These are phyloP conservation scores for Ceraclea dissimilis DNA, from an alignment of 2,888 invertebrate genomes.

Conservation along the genomic window DNA sequence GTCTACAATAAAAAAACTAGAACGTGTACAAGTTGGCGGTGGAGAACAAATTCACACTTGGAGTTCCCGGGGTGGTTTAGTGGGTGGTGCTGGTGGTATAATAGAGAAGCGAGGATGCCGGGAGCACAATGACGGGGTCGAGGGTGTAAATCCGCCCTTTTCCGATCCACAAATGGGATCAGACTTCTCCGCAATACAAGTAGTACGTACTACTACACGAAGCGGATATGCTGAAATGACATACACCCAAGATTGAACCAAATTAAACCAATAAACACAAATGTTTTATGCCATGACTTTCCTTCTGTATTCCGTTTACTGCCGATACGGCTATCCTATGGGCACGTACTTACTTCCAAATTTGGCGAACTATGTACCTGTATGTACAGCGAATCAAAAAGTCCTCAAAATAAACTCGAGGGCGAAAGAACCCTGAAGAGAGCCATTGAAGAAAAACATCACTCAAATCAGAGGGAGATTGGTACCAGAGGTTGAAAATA, in stretches of 20 bases:
- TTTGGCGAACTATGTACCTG: no score
- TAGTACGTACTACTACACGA: background rate
- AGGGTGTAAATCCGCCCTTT: background rate
- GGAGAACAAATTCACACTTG: background rate
- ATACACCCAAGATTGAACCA: no score
- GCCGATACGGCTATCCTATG: no score
- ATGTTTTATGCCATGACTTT: no score
- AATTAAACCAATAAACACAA: no score
- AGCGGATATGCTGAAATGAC: background rate
- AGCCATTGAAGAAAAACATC: no score
- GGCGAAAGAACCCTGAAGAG: no score
- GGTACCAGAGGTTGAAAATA: background rate
- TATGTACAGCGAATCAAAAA: no score
- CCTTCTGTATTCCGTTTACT: background rate
- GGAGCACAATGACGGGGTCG: background rate
- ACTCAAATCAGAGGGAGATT: no score
- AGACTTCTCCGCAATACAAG: background rate
- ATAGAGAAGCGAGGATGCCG: background rate
- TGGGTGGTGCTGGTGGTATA: background rate
- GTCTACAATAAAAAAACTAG: background rate
- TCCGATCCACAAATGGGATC: slow-evolving; percentile 2
- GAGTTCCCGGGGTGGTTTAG: background rate
- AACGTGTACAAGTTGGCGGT: background rate
- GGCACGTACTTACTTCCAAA: no score
- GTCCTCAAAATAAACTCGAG: no score